Conservation (phyloP, 2,888 invertebrate genomes). For the Drosophila anomelani region DNA sequence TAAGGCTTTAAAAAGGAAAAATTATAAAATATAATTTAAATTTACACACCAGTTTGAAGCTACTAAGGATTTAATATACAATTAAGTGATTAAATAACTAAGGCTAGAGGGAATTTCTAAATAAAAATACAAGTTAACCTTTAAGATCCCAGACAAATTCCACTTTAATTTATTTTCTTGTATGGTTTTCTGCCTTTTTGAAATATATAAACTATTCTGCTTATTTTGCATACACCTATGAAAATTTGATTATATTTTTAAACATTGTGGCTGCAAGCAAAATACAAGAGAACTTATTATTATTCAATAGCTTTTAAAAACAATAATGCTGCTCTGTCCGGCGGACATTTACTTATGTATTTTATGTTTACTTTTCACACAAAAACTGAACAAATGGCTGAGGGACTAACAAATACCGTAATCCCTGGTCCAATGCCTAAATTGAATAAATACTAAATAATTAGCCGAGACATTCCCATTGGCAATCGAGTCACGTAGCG, state of each 20-base stretch:
- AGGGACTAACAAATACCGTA: constrained; percentile 14
- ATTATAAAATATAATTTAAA: not conserved
- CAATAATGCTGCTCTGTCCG: not conserved
- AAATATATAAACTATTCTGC: not conserved
- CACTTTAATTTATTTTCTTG: not conserved
- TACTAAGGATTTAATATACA: no score
- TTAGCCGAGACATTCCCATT: constrained; percentile 25
- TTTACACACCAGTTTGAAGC: no score
- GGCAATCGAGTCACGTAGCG: constrained; percentile 45
- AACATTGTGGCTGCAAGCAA: not conserved
- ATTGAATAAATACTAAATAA: constrained; percentile 45
- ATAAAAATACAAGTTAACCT: no score
- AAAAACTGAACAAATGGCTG: not conserved
- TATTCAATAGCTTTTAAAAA: not conserved
- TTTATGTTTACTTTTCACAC: constrained; percentile 6
- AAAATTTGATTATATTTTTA: not conserved
- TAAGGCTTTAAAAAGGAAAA: not conserved
- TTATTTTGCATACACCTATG: not conserved
- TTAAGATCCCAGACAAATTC: not conserved
- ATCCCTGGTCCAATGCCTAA: constrained; percentile 5
- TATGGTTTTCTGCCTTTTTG: not conserved
- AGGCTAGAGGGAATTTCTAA: no score
- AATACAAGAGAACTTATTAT: not conserved
- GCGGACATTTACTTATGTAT: not conserved
- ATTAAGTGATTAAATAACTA: no score